Evolutionary conservation across 1,140 invertebrate genomes (phyloP), one percentile per base, ranked within the genome.

Genomic region (Thereuonema tuberculata): DNA sequence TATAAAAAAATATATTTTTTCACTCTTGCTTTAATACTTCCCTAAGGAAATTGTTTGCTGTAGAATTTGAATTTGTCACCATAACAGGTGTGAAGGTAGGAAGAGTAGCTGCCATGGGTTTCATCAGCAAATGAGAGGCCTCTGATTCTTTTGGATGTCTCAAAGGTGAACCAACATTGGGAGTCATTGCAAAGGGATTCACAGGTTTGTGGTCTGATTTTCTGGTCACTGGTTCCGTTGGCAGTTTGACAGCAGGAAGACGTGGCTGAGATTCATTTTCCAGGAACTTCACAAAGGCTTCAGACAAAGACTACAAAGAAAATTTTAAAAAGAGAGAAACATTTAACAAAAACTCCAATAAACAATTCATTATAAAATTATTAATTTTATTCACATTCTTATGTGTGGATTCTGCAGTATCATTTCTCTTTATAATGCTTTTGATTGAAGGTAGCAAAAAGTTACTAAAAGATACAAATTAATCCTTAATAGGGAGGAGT

Each of bases 251-350:
- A 50, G 79, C 73, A 15, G 77, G 70, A 9, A 50, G 5, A 61
- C 82, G 79, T 0, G 86, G 87, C 64, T 82, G 81, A 0, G 88
- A 91, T 74, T 92, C 89, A 62, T 78, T 82, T 69, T 92, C 87
- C 64, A 96, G 74, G 74, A 95, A 96, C 68, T 83, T 82, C 0
- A 96, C 85, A 74, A 96, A 95, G 48, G 92, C 86, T 63, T 87
- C 83, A 0, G 90, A 85, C 53, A 96, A 76, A 0, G 82, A 83
- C 77, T 78, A 76, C 70, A 58, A 73, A 71, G 61, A 73, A 59
- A 61, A 28, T 28, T 59, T 61, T 43, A 62, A 49, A 21, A 29
- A 49, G 17, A 17, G n/a, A n/a, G n/a, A n/a, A n/a, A n/a, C n/a
- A n/a, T n/a, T n/a, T n/a, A n/a, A n/a, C n/a, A n/a, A n/a, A n/a